Base-by-base conservation (phyloP, 2,888 invertebrate genomes). In the Teleogryllus oceanicus region DNA sequence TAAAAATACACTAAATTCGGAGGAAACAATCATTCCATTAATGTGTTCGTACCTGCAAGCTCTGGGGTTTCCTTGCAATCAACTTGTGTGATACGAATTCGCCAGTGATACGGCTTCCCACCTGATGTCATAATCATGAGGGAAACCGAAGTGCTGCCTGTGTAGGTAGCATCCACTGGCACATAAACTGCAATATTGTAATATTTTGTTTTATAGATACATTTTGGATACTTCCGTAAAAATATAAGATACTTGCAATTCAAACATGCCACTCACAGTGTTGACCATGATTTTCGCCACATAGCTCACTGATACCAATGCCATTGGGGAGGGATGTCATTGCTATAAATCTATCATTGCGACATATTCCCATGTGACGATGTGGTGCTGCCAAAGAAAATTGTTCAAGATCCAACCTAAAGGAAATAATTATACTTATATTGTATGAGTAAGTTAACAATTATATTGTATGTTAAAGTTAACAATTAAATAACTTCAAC, bases 201-300 rank as follows among this genome's bases (percentile, higher is more conserved):
- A 62, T 62, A 37, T 37, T 37, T 37, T 37, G 5, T 37, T 1
- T 8, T 37, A 37, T 8, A 37, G 37, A 37, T 37, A 37, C 37
- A 37, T 37, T 62, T n/a, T 62, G 62, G 11, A 62, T 18, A 37
- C 37, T 37, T 37, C 8, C 37, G 2, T 62, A 62, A 62, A 62
- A 62, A 62, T 62, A 1, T 0, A 5, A 62, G 62, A 62, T 62
- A 16, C 16, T 13, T 4, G 62, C 62, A 18, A 18, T 11, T 62
- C 11, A 76, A 16, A 21, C 76, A 10, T 16, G 18, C 18, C 79
- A 87, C 89, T 88, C 83, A 91, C 91, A 84, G 83, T 92, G 92
- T 81, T 92, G 92, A 16, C 90, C 90, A 75, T 87, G 89, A 83
- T 92, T 92, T 83, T 90, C 89, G 4, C 92, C 92, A 81, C 92